Percentiles rank a stretch among this genome's conserved stretches.
Evolutionary conservation across 2,888 invertebrate genomes (phyloP).

Genomic region (Pristionchus japonicus): DNA sequence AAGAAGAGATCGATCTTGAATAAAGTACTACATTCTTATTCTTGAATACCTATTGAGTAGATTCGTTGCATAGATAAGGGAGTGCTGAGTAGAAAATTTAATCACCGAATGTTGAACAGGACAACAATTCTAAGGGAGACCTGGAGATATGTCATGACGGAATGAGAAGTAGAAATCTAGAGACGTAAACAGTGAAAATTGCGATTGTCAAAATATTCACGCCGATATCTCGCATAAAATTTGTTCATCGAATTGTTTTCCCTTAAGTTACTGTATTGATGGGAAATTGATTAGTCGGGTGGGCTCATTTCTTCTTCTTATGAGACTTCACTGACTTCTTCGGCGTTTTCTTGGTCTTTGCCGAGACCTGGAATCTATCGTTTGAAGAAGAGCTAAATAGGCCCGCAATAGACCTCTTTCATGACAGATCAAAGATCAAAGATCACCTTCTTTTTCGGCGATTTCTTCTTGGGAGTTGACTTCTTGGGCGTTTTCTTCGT

Average conservation of each 20-base stretch:
- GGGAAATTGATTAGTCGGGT: not conserved
- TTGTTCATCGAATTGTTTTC: not conserved
- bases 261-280: not conserved
- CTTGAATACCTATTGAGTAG: too few relatives aligned
- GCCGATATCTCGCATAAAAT: not conserved
- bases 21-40: too few relatives aligned
- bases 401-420: too few relatives aligned
- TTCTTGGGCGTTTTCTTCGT: not conserved
- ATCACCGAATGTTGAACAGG: too few relatives aligned
- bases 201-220: not conserved
- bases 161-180: not conserved
- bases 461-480: too few relatives aligned
- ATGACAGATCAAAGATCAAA: not conserved
- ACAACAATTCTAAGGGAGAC: not conserved
- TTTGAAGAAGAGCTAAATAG: too few relatives aligned
- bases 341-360: not conserved
- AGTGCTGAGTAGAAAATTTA: too few relatives aligned
- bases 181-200: not conserved
- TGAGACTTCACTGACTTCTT: not conserved
- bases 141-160: not conserved
- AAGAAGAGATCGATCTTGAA: too few relatives aligned
- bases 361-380: not conserved
- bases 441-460: slow-evolving; percentile 22
- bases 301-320: slow-evolving; percentile 10
- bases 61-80: too few relatives aligned